Conservation (phyloP, 2,888 invertebrate species). For the Tuta absoluta region DNA sequence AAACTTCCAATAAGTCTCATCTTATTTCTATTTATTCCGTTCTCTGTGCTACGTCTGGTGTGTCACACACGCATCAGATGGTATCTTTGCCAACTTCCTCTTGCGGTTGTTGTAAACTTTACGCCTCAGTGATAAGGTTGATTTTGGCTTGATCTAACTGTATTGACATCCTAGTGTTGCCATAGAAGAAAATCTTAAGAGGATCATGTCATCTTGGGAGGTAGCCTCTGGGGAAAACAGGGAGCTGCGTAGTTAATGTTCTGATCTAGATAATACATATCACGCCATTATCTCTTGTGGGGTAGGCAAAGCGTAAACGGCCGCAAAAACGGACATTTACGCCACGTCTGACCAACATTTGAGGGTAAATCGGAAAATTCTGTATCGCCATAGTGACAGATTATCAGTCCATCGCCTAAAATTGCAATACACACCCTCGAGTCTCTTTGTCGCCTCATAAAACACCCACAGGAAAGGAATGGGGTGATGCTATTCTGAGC, state of each 20-base stretch:
- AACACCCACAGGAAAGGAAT: no score
- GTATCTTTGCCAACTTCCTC: conserved; percentile 18
- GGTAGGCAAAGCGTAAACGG: no score
- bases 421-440: no score
- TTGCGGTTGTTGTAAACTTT: neutral
- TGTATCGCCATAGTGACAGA: no score
- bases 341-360: no score
- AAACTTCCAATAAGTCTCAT: neutral
- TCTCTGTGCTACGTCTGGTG: conserved; percentile 7
- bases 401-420: no score
- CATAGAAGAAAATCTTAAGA: conserved; percentile 25
- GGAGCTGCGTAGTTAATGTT: conserved; percentile 21
- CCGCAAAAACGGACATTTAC: no score
- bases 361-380: no score
- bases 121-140: neutral
- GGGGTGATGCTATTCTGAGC: no score
- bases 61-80: conserved; percentile 19
- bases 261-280: neutral
- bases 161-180: conserved; percentile 7
- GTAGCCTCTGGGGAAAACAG: conserved; percentile 23
- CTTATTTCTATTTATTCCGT: neutral
- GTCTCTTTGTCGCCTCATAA: no score
- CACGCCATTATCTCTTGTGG: no score
- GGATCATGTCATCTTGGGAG: conserved; percentile 26
- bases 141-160: neutral